These are phyloP conservation scores for Oncorhynchus tshawytscha DNA, from an alignment of 2,113 vertebrate species.

Conservation along the genomic window DNA sequence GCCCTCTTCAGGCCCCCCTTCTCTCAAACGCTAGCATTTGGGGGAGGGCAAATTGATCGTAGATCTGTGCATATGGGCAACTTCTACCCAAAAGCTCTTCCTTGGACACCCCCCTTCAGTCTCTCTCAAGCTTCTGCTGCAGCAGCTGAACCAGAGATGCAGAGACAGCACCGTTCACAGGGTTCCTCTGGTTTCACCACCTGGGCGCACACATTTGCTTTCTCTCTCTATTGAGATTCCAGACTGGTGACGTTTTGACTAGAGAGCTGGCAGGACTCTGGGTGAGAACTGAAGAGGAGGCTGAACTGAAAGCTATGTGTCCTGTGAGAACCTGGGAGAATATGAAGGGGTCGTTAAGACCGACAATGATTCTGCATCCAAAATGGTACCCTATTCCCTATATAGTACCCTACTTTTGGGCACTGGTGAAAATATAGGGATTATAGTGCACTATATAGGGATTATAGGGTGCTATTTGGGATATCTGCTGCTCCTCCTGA, in stretches of 20 bases:
- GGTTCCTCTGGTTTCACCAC: slow-evolving; percentile 1
- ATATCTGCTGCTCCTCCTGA: slow-evolving; percentile 13
- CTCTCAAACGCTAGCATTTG: not conserved
- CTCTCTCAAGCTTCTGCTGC: not conserved
- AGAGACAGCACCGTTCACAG: not conserved
- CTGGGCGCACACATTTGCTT: not conserved
- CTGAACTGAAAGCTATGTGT: slow-evolving; percentile 20
- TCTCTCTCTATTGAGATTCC: not conserved
- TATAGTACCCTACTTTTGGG: too few relatives aligned
- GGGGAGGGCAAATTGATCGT: not conserved
- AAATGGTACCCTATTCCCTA: too few relatives aligned
- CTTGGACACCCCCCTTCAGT: not conserved
- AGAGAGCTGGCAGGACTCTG: slow-evolving; percentile 7
- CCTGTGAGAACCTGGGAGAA: not conserved
- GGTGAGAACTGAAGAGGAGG: not conserved
- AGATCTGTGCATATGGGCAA: not conserved
- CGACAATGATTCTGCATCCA: not conserved
- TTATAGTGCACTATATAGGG: not conserved
- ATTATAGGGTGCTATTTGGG: not conserved
- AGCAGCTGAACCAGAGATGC: not conserved
- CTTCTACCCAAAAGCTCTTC: not conserved
- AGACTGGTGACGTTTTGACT: slow-evolving; percentile 20
- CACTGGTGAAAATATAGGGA: too few relatives aligned
- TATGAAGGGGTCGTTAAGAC: slow-evolving; percentile 17
- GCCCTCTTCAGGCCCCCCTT: not conserved